Evolutionary conservation across 2,888 invertebrate genomes (phyloP).

Genomic region (Harpalus rubripes): DNA sequence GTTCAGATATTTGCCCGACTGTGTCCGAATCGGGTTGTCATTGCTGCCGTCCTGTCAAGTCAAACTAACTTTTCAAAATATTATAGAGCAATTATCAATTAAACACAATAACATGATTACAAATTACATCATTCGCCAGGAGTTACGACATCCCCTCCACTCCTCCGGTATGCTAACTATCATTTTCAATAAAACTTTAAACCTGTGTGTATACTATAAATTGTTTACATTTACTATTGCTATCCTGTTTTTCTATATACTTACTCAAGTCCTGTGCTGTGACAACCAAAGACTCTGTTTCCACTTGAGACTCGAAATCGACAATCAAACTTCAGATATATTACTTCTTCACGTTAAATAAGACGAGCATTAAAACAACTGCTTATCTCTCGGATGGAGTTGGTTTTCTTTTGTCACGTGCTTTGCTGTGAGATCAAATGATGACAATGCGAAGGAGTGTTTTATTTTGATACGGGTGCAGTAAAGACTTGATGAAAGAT

Average conservation of each 20-base stretch:
- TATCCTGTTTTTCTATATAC: not conserved
- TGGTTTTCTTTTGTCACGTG: not conserved
- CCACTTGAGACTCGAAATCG: not conserved
- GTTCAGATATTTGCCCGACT: no score
- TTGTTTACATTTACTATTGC: not conserved
- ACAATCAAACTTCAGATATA: not conserved
- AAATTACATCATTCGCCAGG: no score
- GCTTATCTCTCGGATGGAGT: not conserved
- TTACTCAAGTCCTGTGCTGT: not conserved
- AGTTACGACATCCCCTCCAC: no score
- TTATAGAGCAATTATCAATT: no score
- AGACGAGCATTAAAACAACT: constrained; percentile 13
- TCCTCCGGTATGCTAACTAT: no score
- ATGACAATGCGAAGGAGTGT: not conserved
- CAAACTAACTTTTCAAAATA: no score
- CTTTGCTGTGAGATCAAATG: no score
- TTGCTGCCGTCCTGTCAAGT: no score
- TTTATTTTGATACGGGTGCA: not conserved
- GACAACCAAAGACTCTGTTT: not conserved
- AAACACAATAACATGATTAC: no score
- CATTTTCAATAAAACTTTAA: no score
- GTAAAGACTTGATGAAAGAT: not conserved
- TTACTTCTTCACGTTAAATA: constrained; percentile 12
- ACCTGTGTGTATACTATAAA: not conserved
- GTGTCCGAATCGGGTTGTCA: no score